A percentile compares a stretch with the other conserved stretches of the same genome.
Evolutionary conservation across 1,140 invertebrate genomes (phyloP).

Genomic region (Ceratosolen fusciceps): DNA sequence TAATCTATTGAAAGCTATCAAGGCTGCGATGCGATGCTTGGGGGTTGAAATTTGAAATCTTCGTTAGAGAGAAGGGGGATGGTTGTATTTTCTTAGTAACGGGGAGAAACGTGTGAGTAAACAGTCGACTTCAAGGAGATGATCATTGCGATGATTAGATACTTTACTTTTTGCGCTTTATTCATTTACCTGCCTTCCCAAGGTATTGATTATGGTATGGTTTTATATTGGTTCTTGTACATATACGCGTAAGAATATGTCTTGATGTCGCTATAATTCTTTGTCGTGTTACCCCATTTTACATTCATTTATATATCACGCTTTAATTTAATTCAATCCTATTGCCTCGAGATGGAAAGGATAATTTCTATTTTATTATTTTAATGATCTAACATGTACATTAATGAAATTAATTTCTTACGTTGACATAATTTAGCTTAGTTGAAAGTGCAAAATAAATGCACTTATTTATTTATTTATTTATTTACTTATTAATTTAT

Average conservation of each 20-base stretch:
- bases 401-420: too few relatives aligned
- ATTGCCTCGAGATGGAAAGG: neutral
- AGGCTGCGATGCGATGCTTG: too few relatives aligned
- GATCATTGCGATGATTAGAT: constrained; percentile 28
- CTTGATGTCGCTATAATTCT: constrained; percentile 8
- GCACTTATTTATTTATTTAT: too few relatives aligned
- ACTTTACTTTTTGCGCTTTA: constrained; percentile 27
- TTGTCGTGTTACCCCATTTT: neutral
- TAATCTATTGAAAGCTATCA: too few relatives aligned
- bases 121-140: neutral
- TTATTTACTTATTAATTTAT: too few relatives aligned
- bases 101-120: neutral
- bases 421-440: too few relatives aligned
- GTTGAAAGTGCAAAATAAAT: too few relatives aligned
- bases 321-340: constrained; percentile 10
- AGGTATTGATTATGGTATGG: constrained; percentile 30
- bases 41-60: neutral
- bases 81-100: too few relatives aligned
- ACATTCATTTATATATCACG: constrained; percentile 37
- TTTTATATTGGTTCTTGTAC: neutral
- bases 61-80: too few relatives aligned
- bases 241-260: neutral
- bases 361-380: neutral
- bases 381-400: too few relatives aligned
- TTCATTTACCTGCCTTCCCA: constrained; percentile 26